These are phyloP conservation scores for Helicoverpa armigera DNA, from an alignment of 1,140 invertebrate genomes.

Conservation along the genomic window DNA sequence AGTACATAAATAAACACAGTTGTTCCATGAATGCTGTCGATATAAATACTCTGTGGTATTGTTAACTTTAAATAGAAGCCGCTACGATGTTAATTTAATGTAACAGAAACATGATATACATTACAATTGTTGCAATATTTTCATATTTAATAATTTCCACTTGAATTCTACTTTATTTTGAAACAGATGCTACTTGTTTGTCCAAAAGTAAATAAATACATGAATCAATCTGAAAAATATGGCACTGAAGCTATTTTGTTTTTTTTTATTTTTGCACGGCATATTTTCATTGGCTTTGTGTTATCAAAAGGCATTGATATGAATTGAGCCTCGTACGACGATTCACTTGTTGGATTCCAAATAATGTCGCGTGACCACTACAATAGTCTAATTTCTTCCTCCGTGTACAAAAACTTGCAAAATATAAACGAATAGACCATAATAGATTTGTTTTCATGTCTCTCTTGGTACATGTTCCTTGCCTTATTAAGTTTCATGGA, in stretches of 20 bases:
- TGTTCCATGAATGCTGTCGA: not conserved
- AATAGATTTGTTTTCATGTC: too few relatives aligned
- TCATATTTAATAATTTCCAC: too few relatives aligned
- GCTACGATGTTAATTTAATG: not conserved
- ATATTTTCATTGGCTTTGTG: not conserved
- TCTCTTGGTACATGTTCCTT: too few relatives aligned
- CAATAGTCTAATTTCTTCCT: conserved; percentile 5
- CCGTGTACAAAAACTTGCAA: not conserved
- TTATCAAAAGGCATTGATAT: conserved; percentile 27
- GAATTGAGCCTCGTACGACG: conserved; percentile 32
- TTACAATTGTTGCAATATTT: too few relatives aligned
- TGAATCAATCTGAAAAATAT: not conserved
- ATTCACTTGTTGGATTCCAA: conserved; percentile 26
- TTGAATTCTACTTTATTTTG: too few relatives aligned
- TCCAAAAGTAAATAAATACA: not conserved
- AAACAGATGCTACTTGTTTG: too few relatives aligned
- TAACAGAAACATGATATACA: too few relatives aligned
- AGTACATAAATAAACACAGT: conserved; percentile 19
- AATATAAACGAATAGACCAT: too few relatives aligned
- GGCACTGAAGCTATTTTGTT: not conserved
- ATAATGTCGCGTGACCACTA: conserved; percentile 27
- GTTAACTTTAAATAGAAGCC: not conserved
- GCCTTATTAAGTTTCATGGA: too few relatives aligned
- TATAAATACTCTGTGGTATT: not conserved
- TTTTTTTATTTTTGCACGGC: not conserved